Conservation (phyloP, 2,113 vertebrate species). For the Myiagra hebetior region DNA sequence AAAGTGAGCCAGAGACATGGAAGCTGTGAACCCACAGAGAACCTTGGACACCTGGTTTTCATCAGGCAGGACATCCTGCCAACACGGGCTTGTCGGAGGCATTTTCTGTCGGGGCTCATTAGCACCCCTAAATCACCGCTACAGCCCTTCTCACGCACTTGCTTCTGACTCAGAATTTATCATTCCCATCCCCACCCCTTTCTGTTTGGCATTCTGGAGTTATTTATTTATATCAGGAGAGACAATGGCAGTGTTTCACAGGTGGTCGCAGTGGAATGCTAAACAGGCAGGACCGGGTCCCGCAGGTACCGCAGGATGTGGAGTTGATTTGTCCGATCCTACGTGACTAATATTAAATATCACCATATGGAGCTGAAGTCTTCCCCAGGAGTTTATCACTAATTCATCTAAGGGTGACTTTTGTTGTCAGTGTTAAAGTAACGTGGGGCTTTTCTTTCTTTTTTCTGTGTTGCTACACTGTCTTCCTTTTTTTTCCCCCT, state of each 20-base stretch:
- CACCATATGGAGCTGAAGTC: constrained; percentile 9
- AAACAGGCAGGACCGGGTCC: not conserved
- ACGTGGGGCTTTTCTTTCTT: not conserved
- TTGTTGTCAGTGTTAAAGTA: constrained; percentile 40
- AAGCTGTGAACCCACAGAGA: not conserved
- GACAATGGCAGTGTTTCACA: constrained; percentile 24
- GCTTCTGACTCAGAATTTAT: not conserved
- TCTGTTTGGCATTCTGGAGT: constrained; percentile 40
- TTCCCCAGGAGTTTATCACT: constrained; percentile 48
- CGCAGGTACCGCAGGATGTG: not conserved
- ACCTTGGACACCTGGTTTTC: not conserved
- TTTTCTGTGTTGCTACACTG: not conserved
- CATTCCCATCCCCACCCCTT: constrained; percentile 2
- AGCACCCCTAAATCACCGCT: constrained; percentile 11
- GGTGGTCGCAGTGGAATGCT: not conserved
- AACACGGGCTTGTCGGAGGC: not conserved
- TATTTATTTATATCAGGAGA: constrained; percentile 56
- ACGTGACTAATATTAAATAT: constrained; percentile 37
- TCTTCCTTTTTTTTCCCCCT: not conserved
- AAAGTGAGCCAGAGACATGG: not conserved
- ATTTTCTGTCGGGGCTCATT: not conserved
- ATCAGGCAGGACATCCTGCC: not conserved
- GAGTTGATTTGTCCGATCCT: not conserved
- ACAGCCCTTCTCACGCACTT: not conserved
- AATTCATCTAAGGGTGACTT: constrained; percentile 56